phyloP scores from a whole-genome alignment of 2,888 invertebrate species.

The Sphaeridia pumilis region DNA sequence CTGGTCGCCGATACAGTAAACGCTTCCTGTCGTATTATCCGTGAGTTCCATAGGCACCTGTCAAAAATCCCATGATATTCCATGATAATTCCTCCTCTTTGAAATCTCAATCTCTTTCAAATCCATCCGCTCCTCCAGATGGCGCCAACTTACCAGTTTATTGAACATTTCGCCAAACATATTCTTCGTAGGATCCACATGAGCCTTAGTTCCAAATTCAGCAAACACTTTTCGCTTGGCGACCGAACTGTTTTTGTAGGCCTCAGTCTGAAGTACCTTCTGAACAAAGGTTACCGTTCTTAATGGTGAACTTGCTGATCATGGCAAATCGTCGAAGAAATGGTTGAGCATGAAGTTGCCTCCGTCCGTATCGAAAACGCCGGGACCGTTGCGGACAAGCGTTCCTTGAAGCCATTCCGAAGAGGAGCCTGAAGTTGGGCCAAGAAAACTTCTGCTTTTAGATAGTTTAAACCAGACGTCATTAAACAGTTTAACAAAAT shows the following conservation, averaged over 20 bases:
- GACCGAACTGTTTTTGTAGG: conserved; percentile 41
- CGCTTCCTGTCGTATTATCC: conserved; percentile 32
- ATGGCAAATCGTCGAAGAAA: conserved; percentile 44
- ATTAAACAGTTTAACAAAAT: too few relatives aligned
- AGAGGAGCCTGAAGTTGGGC: conserved; percentile 38
- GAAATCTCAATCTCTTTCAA: neutral
- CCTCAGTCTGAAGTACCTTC: conserved; percentile 41
- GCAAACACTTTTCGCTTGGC: conserved; percentile 42
- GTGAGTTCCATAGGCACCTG: conserved; percentile 35
- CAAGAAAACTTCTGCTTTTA: too few relatives aligned
- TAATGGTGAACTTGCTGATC: conserved; percentile 42
- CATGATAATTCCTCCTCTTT: neutral
- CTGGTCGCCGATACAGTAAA: conserved; percentile 30
- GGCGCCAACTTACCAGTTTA: conserved; percentile 23
- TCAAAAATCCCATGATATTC: too few relatives aligned
- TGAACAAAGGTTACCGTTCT: conserved; percentile 39
- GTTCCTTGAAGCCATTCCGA: conserved; percentile 43
- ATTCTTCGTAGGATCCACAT: conserved; percentile 30
- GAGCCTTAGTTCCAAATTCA: conserved; percentile 39
- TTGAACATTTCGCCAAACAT: conserved; percentile 17
- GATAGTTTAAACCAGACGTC: too few relatives aligned
- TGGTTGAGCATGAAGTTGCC: conserved; percentile 40
- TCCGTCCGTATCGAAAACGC: conserved; percentile 41
- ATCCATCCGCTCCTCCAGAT: neutral
- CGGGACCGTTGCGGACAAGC: conserved; percentile 44